phyloP scores from a whole-genome alignment of 2,888 invertebrate species.

The Lomographa bimaculata region DNA sequence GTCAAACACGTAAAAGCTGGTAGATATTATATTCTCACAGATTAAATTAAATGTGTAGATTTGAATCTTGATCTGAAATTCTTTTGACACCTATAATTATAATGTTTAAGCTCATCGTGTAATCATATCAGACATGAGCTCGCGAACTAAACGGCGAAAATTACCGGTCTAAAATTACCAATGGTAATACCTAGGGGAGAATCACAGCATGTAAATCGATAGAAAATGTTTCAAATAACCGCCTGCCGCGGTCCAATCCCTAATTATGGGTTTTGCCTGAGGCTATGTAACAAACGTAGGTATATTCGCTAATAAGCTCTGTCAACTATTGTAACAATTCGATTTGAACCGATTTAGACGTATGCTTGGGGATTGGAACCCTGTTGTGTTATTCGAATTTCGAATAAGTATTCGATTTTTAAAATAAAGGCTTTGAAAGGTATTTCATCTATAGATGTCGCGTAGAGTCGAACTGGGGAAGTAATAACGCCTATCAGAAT shows the following conservation, averaged over 20 bases:
- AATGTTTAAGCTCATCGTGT: no score
- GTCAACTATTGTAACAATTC: constrained; percentile 64
- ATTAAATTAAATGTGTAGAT: no score
- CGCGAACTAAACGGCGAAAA: constrained; percentile 35
- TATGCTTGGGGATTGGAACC: constrained; percentile 49
- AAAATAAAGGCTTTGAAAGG: no score
- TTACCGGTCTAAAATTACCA: constrained; percentile 60
- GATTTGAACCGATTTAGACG: constrained; percentile 52
- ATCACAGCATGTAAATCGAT: constrained; percentile 69
- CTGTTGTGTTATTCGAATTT: constrained; percentile 37
- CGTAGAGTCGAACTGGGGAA: no score
- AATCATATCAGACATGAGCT: constrained; percentile 1
- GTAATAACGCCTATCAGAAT: no score
- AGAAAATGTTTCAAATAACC: constrained; percentile 56
- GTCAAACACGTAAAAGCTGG: no score
- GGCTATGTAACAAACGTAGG: constrained; percentile 62
- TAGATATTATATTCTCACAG: no score
- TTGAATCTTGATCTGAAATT: no score
- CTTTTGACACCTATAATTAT: no score
- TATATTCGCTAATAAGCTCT: constrained; percentile 73
- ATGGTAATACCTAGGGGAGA: constrained; percentile 38
- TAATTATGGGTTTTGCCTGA: constrained; percentile 75
- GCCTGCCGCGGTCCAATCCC: constrained; percentile 59
- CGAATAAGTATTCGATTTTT: constrained; percentile 3
- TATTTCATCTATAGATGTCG: no score